These are phyloP conservation scores for Caenorhabditis macrosperma DNA, from an alignment of 2,888 invertebrate genomes.

Conservation along the genomic window DNA sequence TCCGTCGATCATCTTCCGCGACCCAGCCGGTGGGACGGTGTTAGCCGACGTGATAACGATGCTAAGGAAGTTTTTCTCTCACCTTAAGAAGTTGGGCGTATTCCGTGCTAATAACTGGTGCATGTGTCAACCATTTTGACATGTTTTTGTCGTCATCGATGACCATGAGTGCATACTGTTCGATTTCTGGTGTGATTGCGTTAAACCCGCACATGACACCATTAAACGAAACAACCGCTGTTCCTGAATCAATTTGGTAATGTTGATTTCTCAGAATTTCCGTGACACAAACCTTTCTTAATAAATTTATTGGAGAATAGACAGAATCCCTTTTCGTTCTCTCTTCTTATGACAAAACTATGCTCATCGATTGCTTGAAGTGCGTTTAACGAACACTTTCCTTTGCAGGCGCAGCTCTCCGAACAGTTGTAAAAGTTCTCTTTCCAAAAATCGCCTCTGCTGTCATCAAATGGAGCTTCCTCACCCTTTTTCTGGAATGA, in stretches of 20 bases:
- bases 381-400: neutral
- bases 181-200: neutral
- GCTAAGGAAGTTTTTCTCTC: no score
- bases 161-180: neutral
- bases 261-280: neutral
- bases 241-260: no score
- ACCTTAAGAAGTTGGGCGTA: neutral
- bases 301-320: neutral
- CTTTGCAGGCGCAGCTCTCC: neutral
- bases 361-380: neutral
- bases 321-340: neutral
- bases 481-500: neutral
- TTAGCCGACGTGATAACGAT: no score
- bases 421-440: neutral
- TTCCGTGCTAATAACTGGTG: neutral
- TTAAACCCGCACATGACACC: neutral
- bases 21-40: no score
- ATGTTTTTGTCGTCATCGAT: neutral
- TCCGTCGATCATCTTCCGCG: no score
- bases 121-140: neutral
- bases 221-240: neutral
- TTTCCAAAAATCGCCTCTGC: neutral
- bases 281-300: conserved; percentile 1
- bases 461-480: neutral
- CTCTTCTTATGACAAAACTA: neutral